These are phyloP conservation scores for Mythimna albipuncta DNA, from an alignment of 2,888 invertebrate species.

Conservation along the genomic window DNA sequence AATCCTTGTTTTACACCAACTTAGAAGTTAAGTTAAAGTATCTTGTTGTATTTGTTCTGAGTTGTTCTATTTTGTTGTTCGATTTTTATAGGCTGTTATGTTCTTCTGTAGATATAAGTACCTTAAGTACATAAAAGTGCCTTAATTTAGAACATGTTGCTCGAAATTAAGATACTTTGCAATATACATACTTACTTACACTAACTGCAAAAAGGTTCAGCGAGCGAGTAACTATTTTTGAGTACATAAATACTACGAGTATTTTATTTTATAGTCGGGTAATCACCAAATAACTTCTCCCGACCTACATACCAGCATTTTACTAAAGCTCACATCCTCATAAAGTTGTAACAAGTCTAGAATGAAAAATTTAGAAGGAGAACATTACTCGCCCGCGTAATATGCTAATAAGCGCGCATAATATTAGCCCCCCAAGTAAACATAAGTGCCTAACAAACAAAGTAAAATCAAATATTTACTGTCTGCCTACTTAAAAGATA, in stretches of 20 bases:
- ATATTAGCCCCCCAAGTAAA: slow-evolving; percentile 11
- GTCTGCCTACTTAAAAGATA: slow-evolving; percentile 57
- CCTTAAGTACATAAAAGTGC: too few species aligned
- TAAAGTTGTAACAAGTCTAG: background rate
- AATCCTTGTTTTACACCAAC: slow-evolving; percentile 59
- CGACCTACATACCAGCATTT: background rate
- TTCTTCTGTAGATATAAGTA: background rate
- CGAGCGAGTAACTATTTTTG: background rate
- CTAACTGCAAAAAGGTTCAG: background rate
- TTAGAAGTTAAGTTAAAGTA: slow-evolving; percentile 50
- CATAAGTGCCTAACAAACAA: slow-evolving; percentile 25
- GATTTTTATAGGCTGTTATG: background rate
- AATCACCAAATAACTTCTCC: too few species aligned
- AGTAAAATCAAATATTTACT: slow-evolving; percentile 59
- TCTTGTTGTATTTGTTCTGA: slow-evolving; percentile 40
- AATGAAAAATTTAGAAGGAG: background rate
- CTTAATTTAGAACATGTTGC: too few species aligned
- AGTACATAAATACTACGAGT: background rate
- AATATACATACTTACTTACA: too few species aligned
- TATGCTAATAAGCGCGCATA: slow-evolving; percentile 19
- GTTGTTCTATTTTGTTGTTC: slow-evolving; percentile 15
- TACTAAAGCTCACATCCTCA: background rate
- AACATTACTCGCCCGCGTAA: background rate
- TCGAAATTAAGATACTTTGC: too few species aligned
- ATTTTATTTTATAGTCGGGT: too few species aligned